phyloP scores from a whole-genome alignment of 2,888 invertebrate species.

The Trilocha varians region DNA sequence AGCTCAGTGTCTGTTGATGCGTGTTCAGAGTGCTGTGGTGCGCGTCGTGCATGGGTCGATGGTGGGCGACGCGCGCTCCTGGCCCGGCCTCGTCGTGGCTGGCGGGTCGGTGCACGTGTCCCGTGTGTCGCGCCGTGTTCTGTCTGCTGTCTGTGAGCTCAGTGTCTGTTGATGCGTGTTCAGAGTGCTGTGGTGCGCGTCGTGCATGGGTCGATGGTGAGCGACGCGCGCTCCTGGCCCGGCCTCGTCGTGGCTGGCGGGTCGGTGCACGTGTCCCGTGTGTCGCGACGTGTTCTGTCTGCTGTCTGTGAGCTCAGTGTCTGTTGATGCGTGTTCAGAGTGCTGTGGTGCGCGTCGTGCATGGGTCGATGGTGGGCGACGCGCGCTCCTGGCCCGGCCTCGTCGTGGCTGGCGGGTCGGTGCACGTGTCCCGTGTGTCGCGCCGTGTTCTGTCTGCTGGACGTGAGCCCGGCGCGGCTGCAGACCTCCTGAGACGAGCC shows the following conservation, averaged over 20 bases:
- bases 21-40: slow-evolving; percentile 88
- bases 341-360: slow-evolving; percentile 92
- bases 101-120: slow-evolving; percentile 87
- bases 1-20: neutral
- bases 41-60: slow-evolving; percentile 85
- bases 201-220: slow-evolving; percentile 91
- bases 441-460: slow-evolving; percentile 86
- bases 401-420: slow-evolving; percentile 85
- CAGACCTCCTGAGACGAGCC: slow-evolving; percentile 10
- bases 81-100: slow-evolving; percentile 83
- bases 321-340: slow-evolving; percentile 55
- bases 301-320: too few relatives aligned
- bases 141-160: too few relatives aligned
- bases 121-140: slow-evolving; percentile 87
- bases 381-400: slow-evolving; percentile 79
- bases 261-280: slow-evolving; percentile 90
- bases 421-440: slow-evolving; percentile 93
- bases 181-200: slow-evolving; percentile 91
- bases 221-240: slow-evolving; percentile 83
- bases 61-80: slow-evolving; percentile 90
- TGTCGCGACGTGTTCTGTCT: slow-evolving; percentile 87
- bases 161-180: neutral
- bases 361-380: slow-evolving; percentile 92
- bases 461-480: slow-evolving; percentile 75
- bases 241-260: slow-evolving; percentile 84